Evolutionary conservation across 2,113 vertebrate species (phyloP), one percentile per base, ranked within the genome.

Genomic region (Anseranas semipalmata): DNA sequence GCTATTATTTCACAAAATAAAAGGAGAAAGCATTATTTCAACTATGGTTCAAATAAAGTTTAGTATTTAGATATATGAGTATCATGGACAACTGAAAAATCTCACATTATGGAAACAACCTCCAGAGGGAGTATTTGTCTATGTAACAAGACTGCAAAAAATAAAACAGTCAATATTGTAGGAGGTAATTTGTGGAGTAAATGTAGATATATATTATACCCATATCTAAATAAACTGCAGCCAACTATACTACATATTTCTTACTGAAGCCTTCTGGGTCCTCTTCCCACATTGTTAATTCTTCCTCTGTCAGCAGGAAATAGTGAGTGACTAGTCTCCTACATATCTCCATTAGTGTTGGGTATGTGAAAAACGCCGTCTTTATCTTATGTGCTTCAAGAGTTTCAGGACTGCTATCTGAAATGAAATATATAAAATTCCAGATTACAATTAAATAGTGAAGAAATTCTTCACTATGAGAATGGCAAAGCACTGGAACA

Each of bases 221-320:
- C 72, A 4, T 45, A 77, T 7, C 46, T 46, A 78, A 89, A 72
- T 50, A 78, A 58, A 76, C 15, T 66, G 60, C 60, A 60, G 33
- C 4, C 33, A 95, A 93, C 52, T 87, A 50, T 13, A 74, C 16
- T 13, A 74, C 16, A 95, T 85, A 43, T 85, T 90, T 87, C 98
- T 98, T 99, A 99, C 99, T 99, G 92, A 99, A 99, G 97, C 99
- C 98, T 98, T 99, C 99, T 12, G 99, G 99, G 93, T 99, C 99
- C 94, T 99, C 99, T 97, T 99, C 99, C 99, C 99, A 99, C 99
- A 99, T 99, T 18, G 97, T 96, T 87, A 99, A 96, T 93, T 99
- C 99, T 95, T 99, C 99, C 62, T 99, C 98, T 66, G 99, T 99
- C 95, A 99, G 97, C 43, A 99, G 98, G 93, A 99, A 99, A 98